Conservation (phyloP, 2,888 invertebrate genomes). For the Cephus spinipes region DNA sequence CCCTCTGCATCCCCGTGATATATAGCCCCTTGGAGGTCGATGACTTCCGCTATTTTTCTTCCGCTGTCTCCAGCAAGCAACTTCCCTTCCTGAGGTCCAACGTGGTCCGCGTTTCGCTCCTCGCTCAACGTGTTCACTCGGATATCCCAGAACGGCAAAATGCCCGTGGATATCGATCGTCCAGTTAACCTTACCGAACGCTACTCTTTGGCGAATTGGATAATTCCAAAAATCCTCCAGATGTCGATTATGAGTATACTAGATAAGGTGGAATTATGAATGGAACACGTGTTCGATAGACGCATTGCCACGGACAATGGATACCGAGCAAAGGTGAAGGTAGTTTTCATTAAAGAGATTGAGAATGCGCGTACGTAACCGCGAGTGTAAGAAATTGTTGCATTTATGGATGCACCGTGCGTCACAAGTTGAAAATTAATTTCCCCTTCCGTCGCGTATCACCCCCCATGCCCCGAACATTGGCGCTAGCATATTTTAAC, state of each 20-base stretch:
- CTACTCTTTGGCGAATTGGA: background rate
- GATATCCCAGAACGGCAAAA: slow-evolving; percentile 31
- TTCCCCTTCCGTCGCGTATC: slow-evolving; percentile 31
- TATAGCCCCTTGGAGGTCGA: slow-evolving; percentile 74
- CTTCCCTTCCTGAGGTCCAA: slow-evolving; percentile 51
- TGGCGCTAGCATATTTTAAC: slow-evolving; percentile 59
- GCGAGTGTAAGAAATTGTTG: slow-evolving; percentile 46
- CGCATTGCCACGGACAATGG: background rate
- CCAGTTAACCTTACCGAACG: background rate
- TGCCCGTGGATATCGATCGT: background rate
- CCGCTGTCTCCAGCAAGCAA: slow-evolving; percentile 70
- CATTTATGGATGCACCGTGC: slow-evolving; percentile 58
- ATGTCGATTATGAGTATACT: background rate
- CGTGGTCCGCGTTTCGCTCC: slow-evolving; percentile 27
- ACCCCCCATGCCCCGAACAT: slow-evolving; percentile 21
- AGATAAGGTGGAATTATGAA: background rate
- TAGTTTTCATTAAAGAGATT: background rate
- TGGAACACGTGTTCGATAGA: background rate
- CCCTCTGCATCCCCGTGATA: slow-evolving; percentile 63
- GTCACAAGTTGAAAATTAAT: slow-evolving; percentile 60
- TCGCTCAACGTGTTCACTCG: slow-evolving; percentile 28
- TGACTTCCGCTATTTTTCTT: slow-evolving; percentile 74
- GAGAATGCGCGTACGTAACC: background rate
- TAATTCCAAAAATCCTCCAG: background rate
- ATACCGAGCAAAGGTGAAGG: background rate